Evolutionary conservation across 2,113 vertebrate genomes (phyloP).

Genomic region (Bostrychus sinensis): DNA sequence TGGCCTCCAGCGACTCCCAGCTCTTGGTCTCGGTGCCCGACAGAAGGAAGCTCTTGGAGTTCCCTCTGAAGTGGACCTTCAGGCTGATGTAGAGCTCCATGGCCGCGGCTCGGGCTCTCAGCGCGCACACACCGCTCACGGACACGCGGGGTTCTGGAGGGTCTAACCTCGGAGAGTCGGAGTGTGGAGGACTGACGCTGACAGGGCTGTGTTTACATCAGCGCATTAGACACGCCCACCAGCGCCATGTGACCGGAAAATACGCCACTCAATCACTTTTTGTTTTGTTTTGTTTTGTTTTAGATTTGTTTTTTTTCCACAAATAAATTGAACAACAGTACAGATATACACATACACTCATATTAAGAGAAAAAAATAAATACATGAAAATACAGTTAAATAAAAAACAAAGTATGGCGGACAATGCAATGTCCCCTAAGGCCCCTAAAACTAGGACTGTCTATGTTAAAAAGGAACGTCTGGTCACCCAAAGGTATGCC

Average conservation of each 20-base stretch:
- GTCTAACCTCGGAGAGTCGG: not conserved
- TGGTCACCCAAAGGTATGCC: no score
- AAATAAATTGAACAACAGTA: no score
- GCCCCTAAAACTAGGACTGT: no score
- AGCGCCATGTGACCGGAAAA: not conserved
- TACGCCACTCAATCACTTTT: no score
- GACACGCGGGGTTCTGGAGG: not conserved
- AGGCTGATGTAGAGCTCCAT: conserved; percentile 81
- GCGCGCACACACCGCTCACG: conserved; percentile 34
- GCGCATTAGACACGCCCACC: not conserved
- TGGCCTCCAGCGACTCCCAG: conserved; percentile 94
- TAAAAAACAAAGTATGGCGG: no score
- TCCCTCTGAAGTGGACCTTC: conserved; percentile 82
- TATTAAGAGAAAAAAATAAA: no score
- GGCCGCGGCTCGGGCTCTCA: conserved; percentile 23
- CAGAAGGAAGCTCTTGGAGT: conserved; percentile 82
- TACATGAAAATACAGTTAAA: no score
- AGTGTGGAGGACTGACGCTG: not conserved
- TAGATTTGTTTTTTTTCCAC: no score
- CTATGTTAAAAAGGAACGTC: no score
- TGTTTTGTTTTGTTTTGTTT: no score
- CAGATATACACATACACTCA: no score
- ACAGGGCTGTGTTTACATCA: conserved; percentile 8
- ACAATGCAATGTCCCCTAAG: no score
- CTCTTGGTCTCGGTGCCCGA: conserved; percentile 87